Conservation (phyloP, 2,888 invertebrate genomes). For the Zeuzera pyrina region DNA sequence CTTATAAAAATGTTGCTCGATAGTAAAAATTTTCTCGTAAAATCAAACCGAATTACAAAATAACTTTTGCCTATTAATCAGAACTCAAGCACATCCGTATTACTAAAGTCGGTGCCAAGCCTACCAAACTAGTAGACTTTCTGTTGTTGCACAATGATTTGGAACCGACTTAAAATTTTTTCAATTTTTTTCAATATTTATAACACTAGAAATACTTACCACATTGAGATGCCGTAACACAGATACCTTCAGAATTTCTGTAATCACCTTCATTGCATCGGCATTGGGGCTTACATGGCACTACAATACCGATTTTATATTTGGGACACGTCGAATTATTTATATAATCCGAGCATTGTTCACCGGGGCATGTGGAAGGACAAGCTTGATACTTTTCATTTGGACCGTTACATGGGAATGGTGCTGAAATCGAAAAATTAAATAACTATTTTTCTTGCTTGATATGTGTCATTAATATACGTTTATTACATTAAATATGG, state of each 20-base stretch:
- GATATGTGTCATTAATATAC: too few relatives aligned
- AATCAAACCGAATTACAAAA: too few relatives aligned
- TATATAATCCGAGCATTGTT: constrained; percentile 16
- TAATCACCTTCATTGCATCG: constrained; percentile 26
- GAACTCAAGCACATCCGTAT: too few relatives aligned
- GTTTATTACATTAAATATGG: too few relatives aligned
- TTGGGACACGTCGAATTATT: constrained; percentile 16
- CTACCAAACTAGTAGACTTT: too few relatives aligned
- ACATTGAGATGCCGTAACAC: constrained; percentile 20
- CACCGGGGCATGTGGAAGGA: constrained; percentile 15
- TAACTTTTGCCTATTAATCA: too few relatives aligned
- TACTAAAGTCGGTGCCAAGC: too few relatives aligned
- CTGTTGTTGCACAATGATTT: too few relatives aligned
- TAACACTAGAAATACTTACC: constrained; percentile 11
- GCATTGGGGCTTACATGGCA: constrained; percentile 19
- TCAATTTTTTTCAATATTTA: neutral
- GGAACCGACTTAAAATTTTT: too few relatives aligned
- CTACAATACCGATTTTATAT: constrained; percentile 5
- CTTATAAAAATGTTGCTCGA: too few relatives aligned
- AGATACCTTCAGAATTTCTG: constrained; percentile 19
- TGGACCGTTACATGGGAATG: constrained; percentile 14
- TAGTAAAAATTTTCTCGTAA: too few relatives aligned
- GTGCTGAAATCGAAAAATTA: constrained; percentile 9
- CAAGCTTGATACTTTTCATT: constrained; percentile 17
- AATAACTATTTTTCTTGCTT: too few relatives aligned